These are phyloP conservation scores for Camponotus floridanus DNA, from an alignment of 1,140 invertebrate genomes.

Conservation along the genomic window DNA sequence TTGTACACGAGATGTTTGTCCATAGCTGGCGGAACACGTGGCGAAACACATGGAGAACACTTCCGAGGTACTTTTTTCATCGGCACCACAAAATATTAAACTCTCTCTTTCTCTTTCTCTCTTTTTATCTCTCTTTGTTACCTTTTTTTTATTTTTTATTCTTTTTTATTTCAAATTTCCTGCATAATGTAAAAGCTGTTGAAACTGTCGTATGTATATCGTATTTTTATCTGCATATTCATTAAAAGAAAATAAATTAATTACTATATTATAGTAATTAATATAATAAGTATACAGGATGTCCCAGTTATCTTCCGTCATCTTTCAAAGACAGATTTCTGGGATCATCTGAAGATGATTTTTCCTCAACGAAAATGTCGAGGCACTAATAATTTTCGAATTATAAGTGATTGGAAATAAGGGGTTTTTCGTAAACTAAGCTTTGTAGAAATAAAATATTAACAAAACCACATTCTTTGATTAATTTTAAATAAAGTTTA, in stretches of 20 bases:
- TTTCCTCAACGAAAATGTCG: no score
- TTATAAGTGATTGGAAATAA: no score
- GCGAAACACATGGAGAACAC: slow-evolving; percentile 84
- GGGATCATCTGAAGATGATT: no score
- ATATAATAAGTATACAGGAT: no score
- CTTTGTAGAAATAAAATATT: no score
- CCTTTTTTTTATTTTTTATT: slow-evolving; percentile 5
- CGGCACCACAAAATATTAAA: slow-evolving; percentile 75
- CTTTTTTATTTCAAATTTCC: slow-evolving; percentile 63
- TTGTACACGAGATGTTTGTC: slow-evolving; percentile 81
- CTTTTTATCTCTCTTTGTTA: slow-evolving; percentile 28
- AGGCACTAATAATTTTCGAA: no score
- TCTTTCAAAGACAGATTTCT: no score
- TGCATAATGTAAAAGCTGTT: slow-evolving; percentile 59
- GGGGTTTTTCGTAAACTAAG: no score
- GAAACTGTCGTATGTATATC: slow-evolving; percentile 23
- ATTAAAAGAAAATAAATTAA: slow-evolving; percentile 11
- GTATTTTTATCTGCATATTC: slow-evolving; percentile 63
- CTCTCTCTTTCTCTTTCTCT: slow-evolving; percentile 47
- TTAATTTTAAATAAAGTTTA: no score
- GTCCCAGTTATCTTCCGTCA: no score
- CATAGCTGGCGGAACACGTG: slow-evolving; percentile 86
- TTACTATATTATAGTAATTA: not conserved
- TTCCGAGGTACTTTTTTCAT: slow-evolving; percentile 80
- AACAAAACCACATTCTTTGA: no score